These are phyloP conservation scores for Pseudois nayaur DNA, from an alignment of 2,113 vertebrate species.

Conservation along the genomic window DNA sequence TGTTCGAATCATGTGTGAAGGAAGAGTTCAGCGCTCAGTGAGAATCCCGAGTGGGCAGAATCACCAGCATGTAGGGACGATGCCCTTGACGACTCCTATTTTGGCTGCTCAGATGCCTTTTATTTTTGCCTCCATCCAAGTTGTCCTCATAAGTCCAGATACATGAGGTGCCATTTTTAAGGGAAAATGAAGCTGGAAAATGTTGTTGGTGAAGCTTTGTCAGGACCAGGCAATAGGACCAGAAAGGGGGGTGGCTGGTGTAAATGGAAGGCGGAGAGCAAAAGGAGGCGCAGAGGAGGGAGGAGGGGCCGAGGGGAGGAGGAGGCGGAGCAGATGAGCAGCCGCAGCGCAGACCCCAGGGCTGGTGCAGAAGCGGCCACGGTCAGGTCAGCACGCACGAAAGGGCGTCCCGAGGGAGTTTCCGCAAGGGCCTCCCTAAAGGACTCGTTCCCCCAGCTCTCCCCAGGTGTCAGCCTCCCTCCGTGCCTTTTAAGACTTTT, in stretches of 20 bases:
- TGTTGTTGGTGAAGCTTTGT: neutral
- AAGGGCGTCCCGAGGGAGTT: neutral
- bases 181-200: neutral
- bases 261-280: neutral
- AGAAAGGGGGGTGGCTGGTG: neutral
- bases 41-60: neutral
- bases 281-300: neutral
- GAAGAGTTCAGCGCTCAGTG: neutral
- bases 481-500: neutral
- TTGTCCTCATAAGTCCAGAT: neutral
- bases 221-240: neutral
- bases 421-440: no score
- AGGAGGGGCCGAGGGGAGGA: neutral
- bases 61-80: fast-evolving
- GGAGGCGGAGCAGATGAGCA: neutral
- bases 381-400: fast-evolving
- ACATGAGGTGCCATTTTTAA: neutral
- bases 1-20: fast-evolving
- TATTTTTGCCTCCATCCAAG: neutral
- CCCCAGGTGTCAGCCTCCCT: no score
- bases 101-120: neutral
- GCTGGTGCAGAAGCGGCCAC: neutral
- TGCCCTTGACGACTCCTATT: neutral
- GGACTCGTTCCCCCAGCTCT: neutral
- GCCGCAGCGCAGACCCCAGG: neutral